phyloP scores from a whole-genome alignment of 2,113 vertebrate species.

The Callaeas wilsoni region DNA sequence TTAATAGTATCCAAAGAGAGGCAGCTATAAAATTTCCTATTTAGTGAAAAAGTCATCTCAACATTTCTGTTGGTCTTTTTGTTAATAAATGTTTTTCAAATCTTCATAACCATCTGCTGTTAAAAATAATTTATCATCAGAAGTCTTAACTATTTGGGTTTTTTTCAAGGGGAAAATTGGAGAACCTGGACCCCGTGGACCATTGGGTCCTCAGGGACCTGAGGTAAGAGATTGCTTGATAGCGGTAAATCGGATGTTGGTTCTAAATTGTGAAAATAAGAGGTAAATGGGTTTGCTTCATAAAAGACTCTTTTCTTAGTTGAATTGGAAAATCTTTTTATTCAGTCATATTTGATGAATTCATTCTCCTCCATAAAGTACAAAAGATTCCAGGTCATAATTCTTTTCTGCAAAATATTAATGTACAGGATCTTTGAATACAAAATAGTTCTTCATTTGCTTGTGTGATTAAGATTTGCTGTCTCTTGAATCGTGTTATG shows the following conservation, averaged over 20 bases:
- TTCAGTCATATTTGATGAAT: neutral
- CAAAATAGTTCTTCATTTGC: neutral
- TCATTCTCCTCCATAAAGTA: neutral
- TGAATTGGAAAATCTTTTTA: neutral
- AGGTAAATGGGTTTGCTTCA: neutral
- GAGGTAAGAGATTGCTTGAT: constrained; percentile 78
- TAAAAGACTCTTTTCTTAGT: neutral
- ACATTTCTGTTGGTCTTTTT: neutral
- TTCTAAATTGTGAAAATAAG: neutral
- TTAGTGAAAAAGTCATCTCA: neutral
- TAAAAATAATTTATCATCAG: neutral
- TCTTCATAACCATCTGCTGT: neutral
- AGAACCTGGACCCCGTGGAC: constrained; percentile 82
- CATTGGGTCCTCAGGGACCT: constrained; percentile 86
- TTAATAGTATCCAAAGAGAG: neutral
- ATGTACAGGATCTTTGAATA: neutral
- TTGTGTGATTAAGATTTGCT: neutral
- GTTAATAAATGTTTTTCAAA: neutral
- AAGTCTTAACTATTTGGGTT: neutral
- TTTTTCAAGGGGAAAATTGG: constrained; percentile 85
- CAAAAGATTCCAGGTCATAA: neutral
- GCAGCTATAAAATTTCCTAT: neutral
- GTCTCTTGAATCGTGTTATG: neutral
- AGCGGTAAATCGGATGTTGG: neutral
- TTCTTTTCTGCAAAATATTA: neutral